A percentile compares a stretch with the other conserved stretches of the same genome.
phyloP scores from a whole-genome alignment of 2,113 vertebrate species.

The Laticauda colubrina region DNA sequence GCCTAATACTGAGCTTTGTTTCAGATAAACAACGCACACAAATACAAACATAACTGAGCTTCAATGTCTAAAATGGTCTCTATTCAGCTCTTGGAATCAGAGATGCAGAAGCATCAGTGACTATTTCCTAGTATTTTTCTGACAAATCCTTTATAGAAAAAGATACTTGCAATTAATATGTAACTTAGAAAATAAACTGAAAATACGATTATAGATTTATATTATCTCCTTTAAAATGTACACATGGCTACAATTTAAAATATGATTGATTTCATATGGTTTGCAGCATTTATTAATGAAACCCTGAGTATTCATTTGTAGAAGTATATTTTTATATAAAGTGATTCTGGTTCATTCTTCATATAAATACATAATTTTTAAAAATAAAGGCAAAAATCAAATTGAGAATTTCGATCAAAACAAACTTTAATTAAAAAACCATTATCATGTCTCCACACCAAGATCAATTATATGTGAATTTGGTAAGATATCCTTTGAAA shows the following conservation, averaged over 20 bases:
- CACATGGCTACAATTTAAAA: neutral
- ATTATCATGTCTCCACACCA: neutral
- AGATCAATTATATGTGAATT: neutral
- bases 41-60: constrained; percentile 62
- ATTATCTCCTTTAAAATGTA: neutral
- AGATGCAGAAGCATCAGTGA: constrained; percentile 40
- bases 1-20: constrained; percentile 73
- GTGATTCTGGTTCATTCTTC: neutral
- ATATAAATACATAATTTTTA: neutral
- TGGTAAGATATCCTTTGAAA: neutral
- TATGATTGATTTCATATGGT: neutral
- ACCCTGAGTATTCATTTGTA: neutral
- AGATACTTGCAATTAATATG: constrained; percentile 9
- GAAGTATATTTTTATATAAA: neutral
- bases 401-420: neutral
- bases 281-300: neutral
- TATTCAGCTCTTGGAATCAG: constrained; percentile 52
- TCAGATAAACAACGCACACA: constrained; percentile 69
- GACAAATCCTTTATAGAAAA: constrained; percentile 17
- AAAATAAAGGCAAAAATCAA: neutral
- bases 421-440: neutral
- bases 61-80: constrained; percentile 46
- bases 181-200: constrained; percentile 6
- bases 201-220: constrained; percentile 4
- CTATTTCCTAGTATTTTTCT: constrained; percentile 43